Conservation (phyloP, 1,140 invertebrate species). For the Drosophila ficusphila region DNA sequence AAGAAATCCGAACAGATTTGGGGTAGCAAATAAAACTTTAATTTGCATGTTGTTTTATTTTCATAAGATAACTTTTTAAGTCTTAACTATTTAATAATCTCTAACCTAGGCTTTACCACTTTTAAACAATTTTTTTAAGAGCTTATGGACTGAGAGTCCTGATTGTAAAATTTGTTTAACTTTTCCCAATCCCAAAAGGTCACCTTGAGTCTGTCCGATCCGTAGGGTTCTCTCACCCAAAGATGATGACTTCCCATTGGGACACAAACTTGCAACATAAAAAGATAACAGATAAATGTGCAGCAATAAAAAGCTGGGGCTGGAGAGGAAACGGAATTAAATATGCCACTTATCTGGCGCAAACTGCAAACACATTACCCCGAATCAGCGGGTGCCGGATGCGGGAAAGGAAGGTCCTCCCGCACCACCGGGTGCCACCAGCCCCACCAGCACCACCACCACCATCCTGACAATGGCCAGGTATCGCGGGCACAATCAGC, state of each 20-base stretch:
- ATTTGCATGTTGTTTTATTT: too few relatives aligned
- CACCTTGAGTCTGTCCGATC: neutral
- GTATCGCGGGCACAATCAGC: slow-evolving; percentile 68
- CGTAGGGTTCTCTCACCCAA: too few relatives aligned
- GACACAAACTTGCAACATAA: slow-evolving; percentile 62
- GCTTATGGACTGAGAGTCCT: too few relatives aligned
- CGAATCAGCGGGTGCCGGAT: slow-evolving; percentile 1
- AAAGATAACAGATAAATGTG: slow-evolving; percentile 74
- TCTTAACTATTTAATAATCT: too few relatives aligned
- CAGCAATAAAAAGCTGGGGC: slow-evolving; percentile 65
- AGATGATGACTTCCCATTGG: neutral
- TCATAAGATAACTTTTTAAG: too few relatives aligned
- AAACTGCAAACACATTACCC: slow-evolving; percentile 62
- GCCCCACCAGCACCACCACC: neutral
- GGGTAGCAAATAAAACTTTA: too few relatives aligned
- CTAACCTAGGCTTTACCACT: too few relatives aligned
- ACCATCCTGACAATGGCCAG: slow-evolving; percentile 58
- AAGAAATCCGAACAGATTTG: too few relatives aligned
- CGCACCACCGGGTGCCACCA: neutral
- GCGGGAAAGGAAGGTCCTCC: neutral
- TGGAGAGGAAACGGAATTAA: slow-evolving; percentile 69
- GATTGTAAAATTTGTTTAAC: too few relatives aligned
- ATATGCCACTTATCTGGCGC: slow-evolving; percentile 71
- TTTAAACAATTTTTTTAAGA: too few relatives aligned
- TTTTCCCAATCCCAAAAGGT: too few relatives aligned